Conservation (phyloP, 2,888 invertebrate species). For the Erebia ligea region DNA sequence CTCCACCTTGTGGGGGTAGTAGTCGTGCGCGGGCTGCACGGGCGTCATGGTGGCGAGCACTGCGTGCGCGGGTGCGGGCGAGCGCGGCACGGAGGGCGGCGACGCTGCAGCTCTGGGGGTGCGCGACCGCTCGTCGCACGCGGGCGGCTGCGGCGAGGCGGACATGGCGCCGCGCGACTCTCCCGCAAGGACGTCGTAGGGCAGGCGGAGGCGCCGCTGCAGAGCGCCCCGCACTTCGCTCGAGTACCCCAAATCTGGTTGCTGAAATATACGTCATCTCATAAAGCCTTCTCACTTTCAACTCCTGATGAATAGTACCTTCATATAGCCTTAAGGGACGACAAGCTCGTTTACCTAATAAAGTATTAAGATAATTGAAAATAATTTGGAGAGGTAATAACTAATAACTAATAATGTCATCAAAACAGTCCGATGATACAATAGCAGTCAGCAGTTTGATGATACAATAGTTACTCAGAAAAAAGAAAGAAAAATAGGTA, state of each 20-base stretch:
- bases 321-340: slow-evolving; percentile 23
- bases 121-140: slow-evolving; percentile 72
- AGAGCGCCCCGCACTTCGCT: slow-evolving; percentile 75
- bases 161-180: slow-evolving; percentile 71
- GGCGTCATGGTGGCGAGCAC: slow-evolving; percentile 95
- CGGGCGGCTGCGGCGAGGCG: slow-evolving; percentile 71
- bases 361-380: slow-evolving; percentile 4
- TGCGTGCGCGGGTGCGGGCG: slow-evolving; percentile 87
- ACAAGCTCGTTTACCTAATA: slow-evolving; percentile 46
- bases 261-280: slow-evolving; percentile 60
- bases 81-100: slow-evolving; percentile 79
- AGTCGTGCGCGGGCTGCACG: slow-evolving; percentile 90
- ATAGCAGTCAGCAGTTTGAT: background rate
- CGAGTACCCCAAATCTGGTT: slow-evolving; percentile 58
- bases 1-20: slow-evolving; percentile 84
- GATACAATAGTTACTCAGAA: background rate
- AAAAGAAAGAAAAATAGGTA: background rate
- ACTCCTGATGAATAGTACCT: background rate
- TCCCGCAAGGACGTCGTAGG: slow-evolving; percentile 62
- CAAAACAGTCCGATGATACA: background rate
- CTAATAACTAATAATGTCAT: too few species aligned
- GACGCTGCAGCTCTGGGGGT: slow-evolving; percentile 75
- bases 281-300: slow-evolving; percentile 23
- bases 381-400: slow-evolving; percentile 28
- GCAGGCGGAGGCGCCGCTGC: slow-evolving; percentile 68